Evolutionary conservation across 2,888 invertebrate genomes (phyloP), one percentile per base, ranked within the genome.

Genomic region (Clanis bilineata): DNA sequence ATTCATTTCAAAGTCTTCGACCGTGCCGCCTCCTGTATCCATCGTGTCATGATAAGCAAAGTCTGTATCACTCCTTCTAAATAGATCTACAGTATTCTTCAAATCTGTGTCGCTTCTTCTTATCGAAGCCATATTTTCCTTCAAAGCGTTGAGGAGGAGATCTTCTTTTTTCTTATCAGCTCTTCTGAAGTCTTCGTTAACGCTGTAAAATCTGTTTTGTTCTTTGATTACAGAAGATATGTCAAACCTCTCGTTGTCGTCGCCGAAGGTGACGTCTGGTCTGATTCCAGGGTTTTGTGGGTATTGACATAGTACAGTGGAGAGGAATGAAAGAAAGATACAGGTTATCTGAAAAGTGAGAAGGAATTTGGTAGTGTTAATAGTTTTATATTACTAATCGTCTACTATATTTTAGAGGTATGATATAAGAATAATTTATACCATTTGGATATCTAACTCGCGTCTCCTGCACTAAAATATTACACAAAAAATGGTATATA

Each of bases 181-280:
- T 22, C 73, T 68, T 41, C 79, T 65, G 22, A 62, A 60, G 5
- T 71, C 69, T 12, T 67, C 71, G 2, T 69, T 67, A 0, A 68
- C 62, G 4, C 58, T 57, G 2, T 59, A 38, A 6, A 60, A 3
- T 62, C 54, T 18, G 66, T 76, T 79, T 36, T 77, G 77, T 0
- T 75, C 73, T 0, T 63, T 28, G 0, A 86, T 65, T 22, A 90
- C 63, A 1, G 70, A 60, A 0, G 72, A 60, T 0, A 90, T 21
- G 61, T 89, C 86, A 41, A 78, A 90, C 1, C 89, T 72, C 36
- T 88, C 83, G 62, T 86, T 89, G 1, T 70, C 51, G 0, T 77
- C 81, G 0, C 72, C 79, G 44, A 85, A 90, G 0, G 68, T 79
- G 0, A 90, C 71, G 56, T 90, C 90, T 0, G 90, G 82, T 23